Evolutionary conservation across 2,797 vertebrate genomes (phyloP), one percentile per base, ranked within the genome.

Genomic region (Gymnocypris eckloni): DNA sequence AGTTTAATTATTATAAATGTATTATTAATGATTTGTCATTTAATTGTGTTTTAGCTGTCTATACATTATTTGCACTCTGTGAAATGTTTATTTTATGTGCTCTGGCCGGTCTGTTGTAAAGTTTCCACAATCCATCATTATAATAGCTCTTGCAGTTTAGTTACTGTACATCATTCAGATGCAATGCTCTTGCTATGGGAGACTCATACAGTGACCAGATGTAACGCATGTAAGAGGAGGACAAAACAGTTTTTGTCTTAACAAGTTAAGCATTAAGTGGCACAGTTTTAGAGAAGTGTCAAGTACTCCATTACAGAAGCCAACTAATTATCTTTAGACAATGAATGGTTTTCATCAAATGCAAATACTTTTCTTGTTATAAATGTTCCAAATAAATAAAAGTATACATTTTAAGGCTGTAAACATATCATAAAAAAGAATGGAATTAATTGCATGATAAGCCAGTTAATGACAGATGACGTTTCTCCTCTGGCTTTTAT

Each of bases 11-110:
- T 41, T 78, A 59, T 78, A 41, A n/a, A 78, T 78, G 4, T n/a
- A 10, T 59, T 59, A 41, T n/a, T 78, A 25, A 25, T 78, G 7
- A 59, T 59, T 41, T n/a, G 22, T 59, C 20, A 9, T 78, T 56
- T 41, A 8, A 59, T 41, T 43, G 18, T 28, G 12, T 43, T 18
- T 79, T 25, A 59, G 76, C 37, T 41, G 76, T 25, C 54, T 61
- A 10, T 43, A 43, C 12, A 43, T 43, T 18, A 43, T 61, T 61
- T 78, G 2, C 22, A 79, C 22, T 78, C 22, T 41, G 0, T 64
- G 56, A 11, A 43, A 64, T 79, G 77, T 64, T 18, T 64, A 28
- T 61, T 45, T 45, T 28, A 79, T 45, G 61, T 79, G 77, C 22
- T 6, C 22, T 28, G 37, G 33, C 7, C n/a, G 20, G 20, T 41